Base-by-base conservation (phyloP, 1,140 invertebrate genomes). In the Melipona quadrifasciata region DNA sequence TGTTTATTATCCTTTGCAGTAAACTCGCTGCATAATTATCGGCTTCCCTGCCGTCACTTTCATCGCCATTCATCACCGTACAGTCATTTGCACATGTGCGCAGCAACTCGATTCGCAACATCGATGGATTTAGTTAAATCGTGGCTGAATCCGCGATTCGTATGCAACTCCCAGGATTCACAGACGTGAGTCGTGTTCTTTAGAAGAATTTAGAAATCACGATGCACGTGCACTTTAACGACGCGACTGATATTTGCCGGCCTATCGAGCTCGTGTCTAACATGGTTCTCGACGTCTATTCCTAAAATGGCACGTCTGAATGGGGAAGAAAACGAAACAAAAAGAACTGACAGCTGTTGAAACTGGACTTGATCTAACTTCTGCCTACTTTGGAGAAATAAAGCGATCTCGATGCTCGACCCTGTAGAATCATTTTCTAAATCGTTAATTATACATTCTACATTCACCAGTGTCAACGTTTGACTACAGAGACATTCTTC, bases 181-280 rank as follows among this genome's bases (percentile, higher is more conserved):
- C 6, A 51, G 31, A n/a, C 27, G 21, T 10, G 31, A 39, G 31
- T n/a, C 53, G 51, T 34, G 53, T 39, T 34, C 31, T 19, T 47
- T n/a, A 34, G 53, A 19, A 27, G 16, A 24, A 65, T 82, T 68
- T 19, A 39, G 16, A 27, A 75, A 82, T 82, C 80, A 82, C 71
- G 58, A 31, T 67, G 80, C 73, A 76, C 72, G 80, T 82, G 73
- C 80, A 34, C 51, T 57, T 57, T 76, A 82, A 82, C 53, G 51
- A 76, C n/a, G 80, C 47, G 75, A 39, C 31, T 19, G n/a, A 57
- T 82, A 65, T 80, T 80, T 70, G 67, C 53, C 4, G n/a, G 17
- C 12, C 76, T 78, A 53, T 78, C 39, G 47, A n/a, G 16, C 55
- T 64, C 16, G 31, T 47, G 19, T 21, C n/a, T 10, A 70, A 55